These are phyloP conservation scores for Dissostichus mawsoni DNA, from an alignment of 2,113 vertebrate genomes.

Conservation along the genomic window DNA sequence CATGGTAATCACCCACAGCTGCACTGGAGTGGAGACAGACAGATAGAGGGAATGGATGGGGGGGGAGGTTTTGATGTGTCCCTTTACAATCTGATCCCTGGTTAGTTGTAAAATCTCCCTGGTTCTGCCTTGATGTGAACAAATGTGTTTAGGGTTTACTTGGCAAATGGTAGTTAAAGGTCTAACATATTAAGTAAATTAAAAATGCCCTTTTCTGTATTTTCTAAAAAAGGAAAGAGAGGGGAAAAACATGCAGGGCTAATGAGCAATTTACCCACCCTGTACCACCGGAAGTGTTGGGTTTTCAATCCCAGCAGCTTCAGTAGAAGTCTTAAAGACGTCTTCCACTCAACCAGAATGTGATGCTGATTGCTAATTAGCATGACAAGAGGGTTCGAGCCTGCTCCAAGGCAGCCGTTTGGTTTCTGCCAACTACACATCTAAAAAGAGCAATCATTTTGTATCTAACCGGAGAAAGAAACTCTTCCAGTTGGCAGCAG, in stretches of 20 bases:
- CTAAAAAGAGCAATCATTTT: conserved; percentile 33
- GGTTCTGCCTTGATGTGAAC: conserved; percentile 48
- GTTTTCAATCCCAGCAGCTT: conserved; percentile 59
- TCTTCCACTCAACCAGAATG: conserved; percentile 72
- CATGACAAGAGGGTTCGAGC: conserved; percentile 64
- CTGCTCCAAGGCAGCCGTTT: conserved; percentile 49
- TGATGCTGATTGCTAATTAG: conserved; percentile 76
- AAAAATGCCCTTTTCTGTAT: conserved; percentile 8
- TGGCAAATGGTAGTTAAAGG: conserved; percentile 33
- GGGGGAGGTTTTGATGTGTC: conserved; percentile 46
- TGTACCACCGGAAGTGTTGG: conserved; percentile 61
- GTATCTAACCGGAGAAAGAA: conserved; percentile 28
- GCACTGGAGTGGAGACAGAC: conserved; percentile 71
- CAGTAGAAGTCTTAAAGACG: conserved; percentile 60
- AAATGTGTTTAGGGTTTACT: neutral
- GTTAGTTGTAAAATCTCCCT: conserved; percentile 40
- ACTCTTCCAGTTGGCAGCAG: conserved; percentile 38
- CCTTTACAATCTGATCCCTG: conserved; percentile 45
- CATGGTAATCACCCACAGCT: conserved; percentile 83
- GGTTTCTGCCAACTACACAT: conserved; percentile 57
- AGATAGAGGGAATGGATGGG: conserved; percentile 23
- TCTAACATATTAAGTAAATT: neutral
- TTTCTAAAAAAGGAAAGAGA: conserved; percentile 36
- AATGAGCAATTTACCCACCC: conserved; percentile 66
- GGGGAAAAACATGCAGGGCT: conserved; percentile 31